These are phyloP conservation scores for Acanthornis magna DNA, from an alignment of 2,797 vertebrate species.

Conservation along the genomic window DNA sequence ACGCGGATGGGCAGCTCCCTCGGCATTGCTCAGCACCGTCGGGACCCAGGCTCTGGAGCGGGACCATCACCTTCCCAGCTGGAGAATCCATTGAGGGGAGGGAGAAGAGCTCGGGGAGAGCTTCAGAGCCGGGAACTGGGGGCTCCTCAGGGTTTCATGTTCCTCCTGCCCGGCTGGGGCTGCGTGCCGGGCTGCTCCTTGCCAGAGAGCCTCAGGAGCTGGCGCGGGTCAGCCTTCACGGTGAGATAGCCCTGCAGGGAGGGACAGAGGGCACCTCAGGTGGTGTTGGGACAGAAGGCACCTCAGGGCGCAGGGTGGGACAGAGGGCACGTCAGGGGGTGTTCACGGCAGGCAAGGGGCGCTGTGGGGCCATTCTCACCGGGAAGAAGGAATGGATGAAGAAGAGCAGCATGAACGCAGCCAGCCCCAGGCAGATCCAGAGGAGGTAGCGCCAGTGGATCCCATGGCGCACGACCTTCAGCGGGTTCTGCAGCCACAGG, in stretches of 20 bases:
- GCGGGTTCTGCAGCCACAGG: slow-evolving; percentile 53
- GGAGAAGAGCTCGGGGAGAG: background rate
- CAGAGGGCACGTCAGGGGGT: background rate
- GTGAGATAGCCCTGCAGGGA: background rate
- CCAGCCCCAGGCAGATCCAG: background rate
- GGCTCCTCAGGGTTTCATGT: background rate
- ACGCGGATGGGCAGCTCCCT: background rate
- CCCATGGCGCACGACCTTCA: background rate
- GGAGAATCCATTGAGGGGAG: background rate
- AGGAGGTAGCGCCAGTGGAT: background rate
- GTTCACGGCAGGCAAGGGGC: background rate
- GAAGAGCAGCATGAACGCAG: background rate
- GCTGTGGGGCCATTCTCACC: background rate
- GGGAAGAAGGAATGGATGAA: background rate
- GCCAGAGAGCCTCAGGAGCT: background rate
- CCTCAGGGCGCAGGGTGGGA: background rate
- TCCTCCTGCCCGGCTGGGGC: no score
- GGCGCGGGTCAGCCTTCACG: background rate
- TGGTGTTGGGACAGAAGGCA: no score
- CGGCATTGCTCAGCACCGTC: background rate
- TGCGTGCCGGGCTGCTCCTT: background rate
- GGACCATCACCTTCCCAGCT: no score
- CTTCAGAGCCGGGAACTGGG: background rate
- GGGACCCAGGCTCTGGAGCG: background rate
- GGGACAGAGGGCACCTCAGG: background rate